These are phyloP conservation scores for Trematocara nigrifrons DNA, from an alignment of 2,113 vertebrate species.

Conservation along the genomic window DNA sequence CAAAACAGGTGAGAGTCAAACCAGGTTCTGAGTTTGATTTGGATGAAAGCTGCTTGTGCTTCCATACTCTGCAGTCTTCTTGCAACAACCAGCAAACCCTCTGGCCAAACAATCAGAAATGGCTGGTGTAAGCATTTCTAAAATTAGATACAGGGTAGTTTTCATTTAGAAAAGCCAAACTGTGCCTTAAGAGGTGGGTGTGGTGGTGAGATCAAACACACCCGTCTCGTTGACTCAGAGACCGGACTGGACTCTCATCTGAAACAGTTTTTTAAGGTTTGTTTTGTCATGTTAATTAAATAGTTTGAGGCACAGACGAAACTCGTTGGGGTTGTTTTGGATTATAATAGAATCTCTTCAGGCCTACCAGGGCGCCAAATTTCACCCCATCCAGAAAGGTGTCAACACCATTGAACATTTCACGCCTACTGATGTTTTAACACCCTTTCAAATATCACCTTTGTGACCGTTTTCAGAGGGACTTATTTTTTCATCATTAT, in stretches of 20 bases:
- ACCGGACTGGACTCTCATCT: neutral
- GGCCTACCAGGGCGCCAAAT: neutral
- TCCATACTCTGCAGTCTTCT: neutral
- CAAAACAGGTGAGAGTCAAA: constrained; percentile 72
- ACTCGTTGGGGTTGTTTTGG: neutral
- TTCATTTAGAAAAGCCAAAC: neutral
- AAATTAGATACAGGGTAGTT: neutral
- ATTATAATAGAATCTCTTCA: neutral
- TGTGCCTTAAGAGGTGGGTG: neutral
- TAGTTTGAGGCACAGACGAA: neutral
- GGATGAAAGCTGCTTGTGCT: neutral
- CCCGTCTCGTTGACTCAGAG: neutral
- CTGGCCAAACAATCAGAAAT: neutral
- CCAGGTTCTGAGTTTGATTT: neutral
- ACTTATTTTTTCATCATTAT: neutral
- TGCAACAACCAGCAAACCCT: neutral
- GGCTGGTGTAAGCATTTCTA: neutral
- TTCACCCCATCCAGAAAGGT: neutral
- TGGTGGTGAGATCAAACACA: neutral
- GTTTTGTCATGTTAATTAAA: neutral
- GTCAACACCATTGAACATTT: neutral
- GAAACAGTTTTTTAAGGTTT: neutral
- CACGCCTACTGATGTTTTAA: neutral
- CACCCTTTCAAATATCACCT: neutral
- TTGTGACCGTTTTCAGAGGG: neutral